Conservation (phyloP, 1,140 invertebrate genomes). For the Hycleus phaleratus region DNA sequence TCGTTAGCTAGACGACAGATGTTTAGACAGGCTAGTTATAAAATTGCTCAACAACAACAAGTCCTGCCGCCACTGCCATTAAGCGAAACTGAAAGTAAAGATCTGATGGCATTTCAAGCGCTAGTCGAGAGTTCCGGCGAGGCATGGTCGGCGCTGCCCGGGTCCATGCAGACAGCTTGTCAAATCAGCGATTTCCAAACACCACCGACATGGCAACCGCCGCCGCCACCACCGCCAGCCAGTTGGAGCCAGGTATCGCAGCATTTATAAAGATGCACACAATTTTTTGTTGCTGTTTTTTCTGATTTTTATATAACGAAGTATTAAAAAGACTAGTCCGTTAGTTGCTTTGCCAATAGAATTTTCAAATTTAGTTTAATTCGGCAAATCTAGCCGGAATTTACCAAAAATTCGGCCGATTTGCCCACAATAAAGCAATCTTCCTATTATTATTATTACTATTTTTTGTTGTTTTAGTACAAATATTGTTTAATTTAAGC, state of each 20-base stretch:
- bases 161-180: constrained; percentile 50
- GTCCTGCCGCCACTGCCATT: constrained; percentile 50
- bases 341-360: constrained; percentile 4
- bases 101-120: constrained; percentile 51
- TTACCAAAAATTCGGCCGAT: too few relatives aligned
- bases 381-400: neutral
- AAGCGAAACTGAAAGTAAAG: constrained; percentile 51
- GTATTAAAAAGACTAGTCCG: constrained; percentile 11
- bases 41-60: constrained; percentile 64
- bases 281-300: too few relatives aligned
- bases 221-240: constrained; percentile 8
- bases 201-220: constrained; percentile 1
- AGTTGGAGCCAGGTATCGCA: constrained; percentile 42
- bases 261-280: constrained; percentile 26
- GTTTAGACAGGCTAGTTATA: constrained; percentile 70
- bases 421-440: too few relatives aligned
- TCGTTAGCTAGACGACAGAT: constrained; percentile 58
- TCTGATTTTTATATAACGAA: neutral
- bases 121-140: constrained; percentile 42
- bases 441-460: too few relatives aligned
- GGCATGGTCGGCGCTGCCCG: constrained; percentile 50
- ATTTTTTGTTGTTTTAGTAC: neutral
- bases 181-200: constrained; percentile 47
- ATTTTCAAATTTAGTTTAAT: too few relatives aligned
- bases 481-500: constrained; percentile 19